Evolutionary conservation across 2,797 vertebrate genomes (phyloP), one percentile per base, ranked within the genome.

Genomic region (Micrastur ruficollis): DNA sequence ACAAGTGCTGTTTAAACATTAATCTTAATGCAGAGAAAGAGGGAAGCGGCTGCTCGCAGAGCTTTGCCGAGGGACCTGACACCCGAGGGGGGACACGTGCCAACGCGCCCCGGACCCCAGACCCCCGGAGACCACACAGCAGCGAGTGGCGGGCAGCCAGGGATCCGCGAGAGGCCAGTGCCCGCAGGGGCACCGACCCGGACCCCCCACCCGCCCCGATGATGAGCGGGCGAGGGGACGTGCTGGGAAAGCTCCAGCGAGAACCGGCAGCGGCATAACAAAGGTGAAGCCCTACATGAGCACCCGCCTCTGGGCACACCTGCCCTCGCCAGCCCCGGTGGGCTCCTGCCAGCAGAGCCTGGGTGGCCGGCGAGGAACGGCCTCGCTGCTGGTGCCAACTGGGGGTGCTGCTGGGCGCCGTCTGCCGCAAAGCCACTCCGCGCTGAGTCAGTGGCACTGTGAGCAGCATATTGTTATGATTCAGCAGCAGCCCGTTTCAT

Each of bases 201-300:
- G 52, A 56, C 15, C 18, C 44, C 53, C 3, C 1, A 7, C 56
- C 31, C 1, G 0, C 2, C 11, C 52, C 2, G 16, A 8, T 1
- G 7, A 23, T 0, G 3, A 4, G 61, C 0, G 0, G 19, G n/a
- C 3, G 1, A 40, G 5, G 11, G 34, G 47, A 27, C 0, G 14
- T 22, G 81, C 49, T 27, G 34, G 46, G 50, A 29, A 17, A 62
- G 47, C 50, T 44, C 42, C 52, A 23, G 7, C 2, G 8, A 58
- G 34, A 52, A 10, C 25, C 9, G 3, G 53, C 29, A 23, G 62
- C 5, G 1, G 31, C 29, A 5, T 6, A 9, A 9, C 0, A 26
- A 19, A 50, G 46, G 19, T 5, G 3, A 38, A 38, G 32, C 10
- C 32, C 52, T 13, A 13, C 34, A 36, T 27, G 4, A 0, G 6